These are phyloP conservation scores for Macrosoma leucophasiata DNA, from an alignment of 2,888 invertebrate genomes.

Conservation along the genomic window DNA sequence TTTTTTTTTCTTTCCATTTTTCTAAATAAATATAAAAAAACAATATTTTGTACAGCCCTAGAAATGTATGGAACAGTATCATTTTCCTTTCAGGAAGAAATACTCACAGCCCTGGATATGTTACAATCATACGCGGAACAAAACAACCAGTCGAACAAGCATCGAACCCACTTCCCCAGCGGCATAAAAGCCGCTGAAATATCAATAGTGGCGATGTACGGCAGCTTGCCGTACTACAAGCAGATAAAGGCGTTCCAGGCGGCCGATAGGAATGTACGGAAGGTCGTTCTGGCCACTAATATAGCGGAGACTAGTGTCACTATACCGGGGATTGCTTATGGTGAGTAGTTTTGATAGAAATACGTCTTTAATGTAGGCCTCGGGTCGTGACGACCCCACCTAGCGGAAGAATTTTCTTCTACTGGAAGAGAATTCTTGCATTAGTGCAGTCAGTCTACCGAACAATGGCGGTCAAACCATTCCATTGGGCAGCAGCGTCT, in stretches of 20 bases:
- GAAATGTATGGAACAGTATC: too few relatives aligned
- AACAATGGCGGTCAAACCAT: too few relatives aligned
- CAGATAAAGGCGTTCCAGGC: slow-evolving; percentile 82
- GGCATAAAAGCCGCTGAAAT: slow-evolving; percentile 65
- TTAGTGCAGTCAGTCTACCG: too few relatives aligned
- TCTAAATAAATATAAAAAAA: too few relatives aligned
- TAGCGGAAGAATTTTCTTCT: too few relatives aligned
- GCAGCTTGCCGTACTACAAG: slow-evolving; percentile 80
- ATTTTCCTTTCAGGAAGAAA: slow-evolving; percentile 84
- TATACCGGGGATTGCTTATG: slow-evolving; percentile 93
- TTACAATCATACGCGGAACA: slow-evolving; percentile 76
- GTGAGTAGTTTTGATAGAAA: too few relatives aligned
- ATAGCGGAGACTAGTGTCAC: slow-evolving; percentile 98
- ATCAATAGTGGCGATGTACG: slow-evolving; percentile 92
- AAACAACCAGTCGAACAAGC: slow-evolving; percentile 66
- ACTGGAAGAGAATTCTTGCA: too few relatives aligned
- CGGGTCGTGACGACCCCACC: too few relatives aligned
- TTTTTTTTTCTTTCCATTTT: too few relatives aligned
- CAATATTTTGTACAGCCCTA: too few relatives aligned
- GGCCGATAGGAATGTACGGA: slow-evolving; percentile 83
- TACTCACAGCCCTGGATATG: slow-evolving; percentile 82
- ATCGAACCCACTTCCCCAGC: slow-evolving; percentile 51
- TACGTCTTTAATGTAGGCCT: too few relatives aligned
- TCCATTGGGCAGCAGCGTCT: too few relatives aligned
- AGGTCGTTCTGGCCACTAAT: slow-evolving; percentile 95